phyloP scores from a whole-genome alignment of 2,113 vertebrate species.

The Cheilinus undulatus region DNA sequence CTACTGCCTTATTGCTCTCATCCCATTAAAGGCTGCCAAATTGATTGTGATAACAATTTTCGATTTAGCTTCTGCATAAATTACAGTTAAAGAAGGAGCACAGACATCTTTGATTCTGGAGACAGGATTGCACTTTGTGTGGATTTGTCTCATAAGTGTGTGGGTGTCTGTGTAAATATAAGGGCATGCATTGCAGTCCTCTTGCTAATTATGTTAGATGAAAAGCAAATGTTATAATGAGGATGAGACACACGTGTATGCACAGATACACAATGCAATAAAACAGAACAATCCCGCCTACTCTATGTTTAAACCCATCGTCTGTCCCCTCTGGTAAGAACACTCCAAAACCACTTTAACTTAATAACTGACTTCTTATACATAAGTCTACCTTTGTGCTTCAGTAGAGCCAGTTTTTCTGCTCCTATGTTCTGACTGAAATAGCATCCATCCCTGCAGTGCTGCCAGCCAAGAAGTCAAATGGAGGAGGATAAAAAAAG shows the following conservation, averaged over 20 bases:
- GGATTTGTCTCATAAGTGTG: slow-evolving; percentile 4
- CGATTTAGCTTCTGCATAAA: slow-evolving; percentile 79
- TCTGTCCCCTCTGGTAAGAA: background rate
- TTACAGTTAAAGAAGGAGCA: slow-evolving; percentile 71
- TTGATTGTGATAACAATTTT: slow-evolving; percentile 83
- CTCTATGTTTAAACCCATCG: slow-evolving; percentile 1
- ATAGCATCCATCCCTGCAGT: too few species aligned
- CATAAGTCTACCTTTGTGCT: background rate
- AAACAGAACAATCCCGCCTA: background rate
- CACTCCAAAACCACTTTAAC: slow-evolving; percentile 1
- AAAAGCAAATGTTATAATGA: slow-evolving; percentile 53
- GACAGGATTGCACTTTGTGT: slow-evolving; percentile 51
- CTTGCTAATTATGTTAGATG: slow-evolving; percentile 62
- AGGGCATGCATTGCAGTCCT: slow-evolving; percentile 51
- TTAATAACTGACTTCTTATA: background rate
- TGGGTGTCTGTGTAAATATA: slow-evolving; percentile 12
- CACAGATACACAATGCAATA: background rate
- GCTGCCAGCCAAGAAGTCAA: too few species aligned
- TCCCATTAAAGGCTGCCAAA: slow-evolving; percentile 81
- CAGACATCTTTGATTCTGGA: slow-evolving; percentile 63
- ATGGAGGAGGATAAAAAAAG: too few species aligned
- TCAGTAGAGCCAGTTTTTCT: background rate
- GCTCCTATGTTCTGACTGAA: background rate
- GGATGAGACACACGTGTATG: slow-evolving; percentile 9
- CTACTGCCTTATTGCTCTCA: slow-evolving; percentile 64